Base-by-base conservation (phyloP, 2,888 invertebrate genomes). In the Drosophila subsilvestris region DNA sequence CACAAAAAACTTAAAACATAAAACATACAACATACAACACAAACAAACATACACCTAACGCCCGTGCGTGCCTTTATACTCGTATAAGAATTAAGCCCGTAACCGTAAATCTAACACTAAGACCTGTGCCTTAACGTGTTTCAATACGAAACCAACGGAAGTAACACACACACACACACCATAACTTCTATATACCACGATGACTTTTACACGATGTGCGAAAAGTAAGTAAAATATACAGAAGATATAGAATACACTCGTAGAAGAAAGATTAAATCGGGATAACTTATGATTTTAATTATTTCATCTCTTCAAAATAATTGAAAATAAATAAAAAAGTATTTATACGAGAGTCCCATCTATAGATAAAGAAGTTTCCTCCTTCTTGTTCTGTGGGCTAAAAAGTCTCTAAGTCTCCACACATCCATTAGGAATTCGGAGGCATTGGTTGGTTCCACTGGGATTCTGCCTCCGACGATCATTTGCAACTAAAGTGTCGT, bases 51-150 rank as follows among this genome's bases (percentile, higher is more conserved):
- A 65, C 59, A 74, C 70, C 68, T 50, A 63, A 70, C 63, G 63
- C 66, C 76, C 67, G 75, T 79, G 80, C 73, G 84, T 84, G 84
- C 84, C 84, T 84, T 85, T 67, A 48, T 75, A n/a, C n/a, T n/a
- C n/a, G n/a, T n/a, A 75, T 50, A 66, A 78, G 78, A 53, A 54
- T 27, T 20, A 37, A 43, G 49, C 44, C n/a, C 22, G 22, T 43
- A 62, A 60, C 25, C 51, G 9, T 54, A n/a, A 37, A 2, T 6
- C 2, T 37, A 37, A 37, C 37, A n/a, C n/a, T 37, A 70, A 71
- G 57, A 59, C 58, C 57, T 67, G 89, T 88, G 88, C 88, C 89
- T 88, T 89, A 74, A 70, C 60, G 74, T 78, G 79, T 76, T 68
- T 61, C 32, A 79, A 74, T 57, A 60, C 74, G 27, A 48, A 63